Conservation (phyloP, 2,113 vertebrate species). For the human (Homo sapiens) region DNA sequence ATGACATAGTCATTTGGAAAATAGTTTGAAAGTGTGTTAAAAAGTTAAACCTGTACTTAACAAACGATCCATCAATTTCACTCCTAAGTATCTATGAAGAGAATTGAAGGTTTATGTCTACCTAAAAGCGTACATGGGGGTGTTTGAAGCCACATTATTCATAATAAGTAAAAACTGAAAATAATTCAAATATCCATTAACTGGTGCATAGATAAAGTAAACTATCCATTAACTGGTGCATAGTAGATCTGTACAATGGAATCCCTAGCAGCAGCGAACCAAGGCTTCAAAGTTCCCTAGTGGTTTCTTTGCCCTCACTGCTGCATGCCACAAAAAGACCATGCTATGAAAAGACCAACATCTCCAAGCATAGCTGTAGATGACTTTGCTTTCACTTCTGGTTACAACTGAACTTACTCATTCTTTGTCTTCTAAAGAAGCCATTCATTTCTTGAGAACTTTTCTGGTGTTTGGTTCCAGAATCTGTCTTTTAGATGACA, state of each 20-base stretch:
- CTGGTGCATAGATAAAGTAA: not conserved
- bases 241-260: not conserved
- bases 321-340: not conserved
- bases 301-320: not conserved
- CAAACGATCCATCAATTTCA: not conserved
- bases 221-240: not conserved
- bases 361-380: not conserved
- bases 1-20: not conserved
- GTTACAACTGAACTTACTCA: not conserved
- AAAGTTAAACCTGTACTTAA: not conserved
- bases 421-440: not conserved
- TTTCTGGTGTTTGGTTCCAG: not conserved
- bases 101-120: not conserved
- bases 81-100: not conserved
- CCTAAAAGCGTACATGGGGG: not conserved
- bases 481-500: not conserved
- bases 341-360: not conserved
- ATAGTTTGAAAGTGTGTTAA: not conserved
- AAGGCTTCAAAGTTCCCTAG: not conserved
- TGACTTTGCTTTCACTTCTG: not conserved
- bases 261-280: not conserved
- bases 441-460: not conserved
- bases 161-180: not conserved
- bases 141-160: not conserved
- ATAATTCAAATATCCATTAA: not conserved